Evolutionary conservation across 2,888 invertebrate genomes (phyloP).

Genomic region (Melieria picta): DNA sequence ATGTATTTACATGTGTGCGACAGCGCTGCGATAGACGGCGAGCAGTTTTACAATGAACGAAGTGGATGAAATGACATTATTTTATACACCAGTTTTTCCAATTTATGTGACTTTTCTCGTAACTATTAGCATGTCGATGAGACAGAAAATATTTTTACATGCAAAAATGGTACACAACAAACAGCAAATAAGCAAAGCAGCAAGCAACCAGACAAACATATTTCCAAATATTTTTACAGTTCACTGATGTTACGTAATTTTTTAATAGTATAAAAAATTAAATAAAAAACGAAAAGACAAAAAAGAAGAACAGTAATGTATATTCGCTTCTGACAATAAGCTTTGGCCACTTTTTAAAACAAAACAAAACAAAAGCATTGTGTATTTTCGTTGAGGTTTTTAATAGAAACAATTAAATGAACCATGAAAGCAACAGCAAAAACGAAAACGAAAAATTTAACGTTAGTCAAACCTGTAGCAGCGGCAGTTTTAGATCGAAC

Average conservation of each 20-base stretch:
- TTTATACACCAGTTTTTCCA: too few species aligned
- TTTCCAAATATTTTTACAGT: slow-evolving; percentile 35
- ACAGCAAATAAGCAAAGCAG: slow-evolving; percentile 4
- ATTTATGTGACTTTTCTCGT: too few species aligned
- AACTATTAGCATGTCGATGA: too few species aligned
- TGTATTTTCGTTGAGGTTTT: too few species aligned
- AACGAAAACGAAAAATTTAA: slow-evolving; percentile 26
- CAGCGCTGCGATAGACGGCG: too few species aligned
- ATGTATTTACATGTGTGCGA: too few species aligned
- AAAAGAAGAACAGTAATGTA: slow-evolving; percentile 51
- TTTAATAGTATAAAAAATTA: slow-evolving; percentile 23
- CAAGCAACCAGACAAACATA: slow-evolving; percentile 13
- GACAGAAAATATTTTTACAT: too few species aligned
- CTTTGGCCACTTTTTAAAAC: slow-evolving; percentile 60
- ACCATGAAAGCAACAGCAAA: slow-evolving; percentile 21
- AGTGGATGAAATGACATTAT: too few species aligned
- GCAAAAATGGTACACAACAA: background rate
- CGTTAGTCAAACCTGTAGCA: background rate
- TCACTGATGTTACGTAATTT: slow-evolving; percentile 34
- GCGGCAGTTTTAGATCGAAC: too few species aligned
- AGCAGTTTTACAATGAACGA: too few species aligned
- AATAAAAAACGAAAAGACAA: slow-evolving; percentile 36
- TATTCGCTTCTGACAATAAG: slow-evolving; percentile 66
- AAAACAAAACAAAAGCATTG: slow-evolving; percentile 23
- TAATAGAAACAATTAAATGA: slow-evolving; percentile 27